A percentile compares a stretch with the other conserved stretches of the same genome.
phyloP scores from a whole-genome alignment of 2,888 invertebrate species.

The Chrysolina haemoptera region DNA sequence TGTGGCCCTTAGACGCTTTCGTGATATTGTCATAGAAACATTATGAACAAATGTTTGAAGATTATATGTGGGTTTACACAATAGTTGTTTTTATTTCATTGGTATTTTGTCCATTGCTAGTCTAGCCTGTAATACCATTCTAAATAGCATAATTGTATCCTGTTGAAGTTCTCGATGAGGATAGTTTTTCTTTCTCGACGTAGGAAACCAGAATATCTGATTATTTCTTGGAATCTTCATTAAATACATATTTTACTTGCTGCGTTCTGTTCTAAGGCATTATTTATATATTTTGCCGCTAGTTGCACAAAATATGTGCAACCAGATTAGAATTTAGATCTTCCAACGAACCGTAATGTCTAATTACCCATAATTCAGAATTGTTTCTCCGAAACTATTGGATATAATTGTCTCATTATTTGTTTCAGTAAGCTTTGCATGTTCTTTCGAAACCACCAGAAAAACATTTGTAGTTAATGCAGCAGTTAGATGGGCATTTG shows the following conservation, averaged over 20 bases:
- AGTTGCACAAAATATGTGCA: slow-evolving; percentile 10
- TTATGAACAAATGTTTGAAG: too few relatives aligned
- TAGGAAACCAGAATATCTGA: too few relatives aligned
- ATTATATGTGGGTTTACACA: too few relatives aligned
- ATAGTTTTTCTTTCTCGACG: too few relatives aligned
- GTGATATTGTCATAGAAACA: too few relatives aligned
- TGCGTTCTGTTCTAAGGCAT: not conserved
- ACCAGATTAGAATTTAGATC: not conserved
- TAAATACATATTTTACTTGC: not conserved
- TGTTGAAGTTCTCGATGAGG: too few relatives aligned
- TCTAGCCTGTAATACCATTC: too few relatives aligned
- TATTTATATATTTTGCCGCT: slow-evolving; percentile 11
- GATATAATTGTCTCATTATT: slow-evolving; percentile 15
- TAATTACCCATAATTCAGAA: slow-evolving; percentile 16
- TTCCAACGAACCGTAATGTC: not conserved
- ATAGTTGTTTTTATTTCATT: too few relatives aligned
- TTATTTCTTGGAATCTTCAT: not conserved
- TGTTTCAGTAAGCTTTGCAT: slow-evolving; percentile 2
- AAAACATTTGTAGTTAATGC: not conserved
- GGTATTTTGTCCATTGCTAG: too few relatives aligned
- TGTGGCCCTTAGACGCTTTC: too few relatives aligned
- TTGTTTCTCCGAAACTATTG: slow-evolving; percentile 12
- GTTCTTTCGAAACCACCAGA: not conserved
- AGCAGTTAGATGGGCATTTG: not conserved
- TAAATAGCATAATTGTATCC: too few relatives aligned